Evolutionary conservation across 1,140 invertebrate species (phyloP).

Genomic region (Lordiphosa collinella): DNA sequence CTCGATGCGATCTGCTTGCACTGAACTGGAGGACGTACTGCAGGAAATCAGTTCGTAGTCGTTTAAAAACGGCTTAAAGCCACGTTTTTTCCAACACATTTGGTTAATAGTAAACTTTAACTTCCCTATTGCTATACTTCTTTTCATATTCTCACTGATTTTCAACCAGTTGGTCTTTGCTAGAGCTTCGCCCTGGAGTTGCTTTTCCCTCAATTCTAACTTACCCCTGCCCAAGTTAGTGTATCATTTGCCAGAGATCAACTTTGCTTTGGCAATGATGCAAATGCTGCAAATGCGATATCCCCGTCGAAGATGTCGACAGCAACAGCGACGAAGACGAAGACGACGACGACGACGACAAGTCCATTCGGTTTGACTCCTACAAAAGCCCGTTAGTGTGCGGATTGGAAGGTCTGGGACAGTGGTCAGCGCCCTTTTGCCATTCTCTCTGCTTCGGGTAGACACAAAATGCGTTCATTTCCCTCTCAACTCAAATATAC

Average conservation of each 20-base stretch:
- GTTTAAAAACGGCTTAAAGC: too few relatives aligned
- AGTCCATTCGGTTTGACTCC: constrained; percentile 18
- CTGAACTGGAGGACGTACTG: too few relatives aligned
- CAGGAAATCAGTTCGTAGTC: too few relatives aligned
- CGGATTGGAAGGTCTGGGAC: constrained; percentile 1
- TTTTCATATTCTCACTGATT: too few relatives aligned
- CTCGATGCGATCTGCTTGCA: too few relatives aligned
- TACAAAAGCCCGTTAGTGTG: constrained; percentile 60
- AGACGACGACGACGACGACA: constrained; percentile 47
- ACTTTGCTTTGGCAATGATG: constrained; percentile 43
- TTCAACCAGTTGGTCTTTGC: too few relatives aligned
- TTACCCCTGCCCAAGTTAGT: not conserved
- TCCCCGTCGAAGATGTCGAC: constrained; percentile 8
- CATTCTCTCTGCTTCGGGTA: constrained; percentile 13
- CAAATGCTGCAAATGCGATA: constrained; percentile 44
- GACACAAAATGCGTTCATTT: constrained; percentile 69
- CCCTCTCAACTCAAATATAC: constrained; percentile 76
- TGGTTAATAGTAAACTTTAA: too few relatives aligned
- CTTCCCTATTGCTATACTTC: too few relatives aligned
- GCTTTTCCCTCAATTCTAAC: too few relatives aligned
- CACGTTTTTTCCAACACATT: too few relatives aligned
- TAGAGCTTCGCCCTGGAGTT: too few relatives aligned
- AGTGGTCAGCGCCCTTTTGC: constrained; percentile 62
- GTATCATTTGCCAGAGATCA: constrained; percentile 4
- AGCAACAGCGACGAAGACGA: constrained; percentile 37